These are phyloP conservation scores for Tineola bisselliella DNA, from an alignment of 2,888 invertebrate genomes.

Conservation along the genomic window DNA sequence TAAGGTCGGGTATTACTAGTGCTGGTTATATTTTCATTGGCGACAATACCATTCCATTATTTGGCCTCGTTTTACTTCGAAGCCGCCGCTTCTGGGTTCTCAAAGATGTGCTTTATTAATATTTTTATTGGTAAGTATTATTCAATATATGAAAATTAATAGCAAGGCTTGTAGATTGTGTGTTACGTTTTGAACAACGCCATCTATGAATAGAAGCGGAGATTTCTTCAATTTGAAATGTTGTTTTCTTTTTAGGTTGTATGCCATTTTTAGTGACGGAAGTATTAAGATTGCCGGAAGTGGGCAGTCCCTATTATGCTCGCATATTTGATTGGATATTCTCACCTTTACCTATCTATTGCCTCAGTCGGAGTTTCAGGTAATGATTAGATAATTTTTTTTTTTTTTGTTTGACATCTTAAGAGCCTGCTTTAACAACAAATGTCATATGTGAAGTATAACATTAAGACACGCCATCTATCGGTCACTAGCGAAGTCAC, in stretches of 20 bases:
- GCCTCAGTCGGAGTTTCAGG: constrained; percentile 56
- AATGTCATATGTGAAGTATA: too few relatives aligned
- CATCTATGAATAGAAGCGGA: too few relatives aligned
- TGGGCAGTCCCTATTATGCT: constrained; percentile 72
- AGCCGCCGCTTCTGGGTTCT: constrained; percentile 80
- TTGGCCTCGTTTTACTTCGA: constrained; percentile 75
- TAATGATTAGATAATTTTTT: constrained; percentile 19
- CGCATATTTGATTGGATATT: constrained; percentile 76
- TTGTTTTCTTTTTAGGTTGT: constrained; percentile 63
- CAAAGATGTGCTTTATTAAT: constrained; percentile 78
- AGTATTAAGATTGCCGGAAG: constrained; percentile 72
- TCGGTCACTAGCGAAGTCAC: too few relatives aligned
- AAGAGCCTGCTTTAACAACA: too few relatives aligned
- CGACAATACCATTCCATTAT: constrained; percentile 79
- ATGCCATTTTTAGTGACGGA: constrained; percentile 77
- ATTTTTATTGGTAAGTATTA: constrained; percentile 73
- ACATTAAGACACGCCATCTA: too few relatives aligned
- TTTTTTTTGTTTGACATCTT: too few relatives aligned
- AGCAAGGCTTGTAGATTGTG: too few relatives aligned
- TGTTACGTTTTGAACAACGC: too few relatives aligned
- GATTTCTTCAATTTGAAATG: too few relatives aligned
- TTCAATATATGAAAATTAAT: too few relatives aligned
- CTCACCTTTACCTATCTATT: constrained; percentile 74
- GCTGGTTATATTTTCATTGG: constrained; percentile 73
- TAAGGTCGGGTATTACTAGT: constrained; percentile 71